Evolutionary conservation across 2,113 vertebrate species (phyloP).

Genomic region (Cettia cetti): DNA sequence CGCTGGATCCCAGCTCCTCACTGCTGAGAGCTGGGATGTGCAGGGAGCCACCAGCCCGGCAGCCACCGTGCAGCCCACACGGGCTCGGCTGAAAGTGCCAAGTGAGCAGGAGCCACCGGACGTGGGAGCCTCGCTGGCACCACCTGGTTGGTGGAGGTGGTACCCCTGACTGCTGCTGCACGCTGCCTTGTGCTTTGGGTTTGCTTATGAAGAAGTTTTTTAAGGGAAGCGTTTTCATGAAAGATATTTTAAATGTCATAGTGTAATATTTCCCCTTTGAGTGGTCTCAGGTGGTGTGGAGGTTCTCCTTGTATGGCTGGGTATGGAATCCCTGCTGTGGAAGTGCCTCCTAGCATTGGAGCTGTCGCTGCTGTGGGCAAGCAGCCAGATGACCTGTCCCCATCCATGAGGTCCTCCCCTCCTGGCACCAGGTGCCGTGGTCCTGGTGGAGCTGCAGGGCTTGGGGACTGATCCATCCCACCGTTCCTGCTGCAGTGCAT

Average conservation of each 20-base stretch:
- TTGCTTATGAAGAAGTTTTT: neutral
- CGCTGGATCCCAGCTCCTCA: neutral
- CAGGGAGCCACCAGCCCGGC: neutral
- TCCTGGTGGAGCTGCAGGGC: neutral
- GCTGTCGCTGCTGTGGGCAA: neutral
- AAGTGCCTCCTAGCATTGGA: neutral
- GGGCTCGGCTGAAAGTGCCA: rapidly evolving
- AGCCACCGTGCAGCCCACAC: rapidly evolving
- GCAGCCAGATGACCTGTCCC: rapidly evolving
- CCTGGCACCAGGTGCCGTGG: rapidly evolving
- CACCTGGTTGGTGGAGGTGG: rapidly evolving
- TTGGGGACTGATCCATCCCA: rapidly evolving
- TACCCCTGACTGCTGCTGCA: rapidly evolving
- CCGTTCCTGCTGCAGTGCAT: neutral
- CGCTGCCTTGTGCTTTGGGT: rapidly evolving
- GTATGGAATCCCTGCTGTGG: neutral
- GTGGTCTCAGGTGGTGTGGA: rapidly evolving
- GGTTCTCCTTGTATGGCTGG: neutral
- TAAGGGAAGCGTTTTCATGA: neutral
- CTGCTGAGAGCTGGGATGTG: rapidly evolving
- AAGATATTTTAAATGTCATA: neutral
- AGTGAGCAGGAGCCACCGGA: rapidly evolving
- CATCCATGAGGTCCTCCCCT: rapidly evolving
- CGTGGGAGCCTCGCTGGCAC: rapidly evolving
- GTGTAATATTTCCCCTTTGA: neutral